These are phyloP conservation scores for Drosophila peninsularis DNA, from an alignment of 2,888 invertebrate genomes.

Conservation along the genomic window DNA sequence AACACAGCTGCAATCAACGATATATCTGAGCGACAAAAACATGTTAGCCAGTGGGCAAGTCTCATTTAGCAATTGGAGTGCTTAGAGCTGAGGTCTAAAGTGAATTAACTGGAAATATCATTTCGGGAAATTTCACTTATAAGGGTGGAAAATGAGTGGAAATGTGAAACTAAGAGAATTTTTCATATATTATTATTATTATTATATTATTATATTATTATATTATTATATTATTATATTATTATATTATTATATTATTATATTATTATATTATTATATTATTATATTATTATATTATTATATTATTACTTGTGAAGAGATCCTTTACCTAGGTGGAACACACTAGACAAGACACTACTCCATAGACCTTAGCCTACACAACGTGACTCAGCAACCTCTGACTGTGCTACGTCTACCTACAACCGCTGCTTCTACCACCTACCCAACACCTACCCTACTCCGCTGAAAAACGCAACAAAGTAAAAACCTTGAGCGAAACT, in stretches of 20 bases:
- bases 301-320: too few relatives aligned
- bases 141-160: background rate
- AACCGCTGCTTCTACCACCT: background rate
- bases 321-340: background rate
- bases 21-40: background rate
- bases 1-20: slow-evolving; percentile 24
- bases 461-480: slow-evolving; percentile 13
- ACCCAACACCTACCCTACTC: slow-evolving; percentile 24
- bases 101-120: background rate
- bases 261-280: too few relatives aligned
- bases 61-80: background rate
- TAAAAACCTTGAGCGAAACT: slow-evolving; percentile 14
- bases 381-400: background rate
- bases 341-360: background rate
- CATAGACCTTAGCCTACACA: background rate
- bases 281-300: background rate
- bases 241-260: background rate
- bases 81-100: background rate
- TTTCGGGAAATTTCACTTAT: background rate
- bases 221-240: background rate
- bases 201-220: background rate
- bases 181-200: background rate
- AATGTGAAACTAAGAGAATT: background rate
- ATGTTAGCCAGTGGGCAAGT: background rate
- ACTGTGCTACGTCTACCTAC: too few relatives aligned